Percentiles rank a stretch among this genome's conserved stretches.
These are phyloP conservation scores for Nycteola revayana DNA, from an alignment of 2,888 invertebrate species.

Conservation along the genomic window DNA sequence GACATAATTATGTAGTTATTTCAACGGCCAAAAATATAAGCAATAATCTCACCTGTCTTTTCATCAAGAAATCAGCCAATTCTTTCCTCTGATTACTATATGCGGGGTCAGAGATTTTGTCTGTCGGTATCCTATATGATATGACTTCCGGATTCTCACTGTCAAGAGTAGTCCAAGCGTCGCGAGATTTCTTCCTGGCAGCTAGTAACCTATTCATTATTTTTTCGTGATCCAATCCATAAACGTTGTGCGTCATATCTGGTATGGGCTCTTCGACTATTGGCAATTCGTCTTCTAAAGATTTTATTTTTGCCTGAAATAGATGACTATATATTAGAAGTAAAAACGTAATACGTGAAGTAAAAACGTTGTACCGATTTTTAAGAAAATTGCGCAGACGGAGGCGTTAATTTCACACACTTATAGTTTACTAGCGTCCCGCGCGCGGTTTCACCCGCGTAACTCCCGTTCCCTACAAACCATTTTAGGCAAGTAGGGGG, in stretches of 20 bases:
- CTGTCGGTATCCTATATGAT: slow-evolving; percentile 48
- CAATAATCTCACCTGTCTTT: slow-evolving; percentile 77
- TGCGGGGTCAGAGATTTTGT: slow-evolving; percentile 34
- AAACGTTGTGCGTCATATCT: slow-evolving; percentile 87
- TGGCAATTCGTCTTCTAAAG: slow-evolving; percentile 56
- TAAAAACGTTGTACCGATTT: no score
- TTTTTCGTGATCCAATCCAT: slow-evolving; percentile 85
- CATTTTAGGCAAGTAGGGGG: no score
- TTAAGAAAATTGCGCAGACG: no score
- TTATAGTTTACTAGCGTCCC: no score
- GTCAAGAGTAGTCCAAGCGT: slow-evolving; percentile 73
- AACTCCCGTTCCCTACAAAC: no score
- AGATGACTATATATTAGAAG: neutral
- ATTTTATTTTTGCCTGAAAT: slow-evolving; percentile 65
- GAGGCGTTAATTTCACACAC: no score
- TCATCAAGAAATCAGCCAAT: slow-evolving; percentile 78
- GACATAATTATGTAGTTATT: no score
- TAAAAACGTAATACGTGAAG: no score
- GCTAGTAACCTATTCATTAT: slow-evolving; percentile 83
- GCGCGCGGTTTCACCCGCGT: no score
- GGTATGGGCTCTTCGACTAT: slow-evolving; percentile 78
- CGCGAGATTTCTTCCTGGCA: slow-evolving; percentile 75
- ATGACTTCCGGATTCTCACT: slow-evolving; percentile 44
- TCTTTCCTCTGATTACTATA: slow-evolving; percentile 64
- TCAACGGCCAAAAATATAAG: no score